Evolutionary conservation across 2,888 invertebrate species (phyloP), one percentile per base, ranked within the genome.

Genomic region (Napeogenes inachia): DNA sequence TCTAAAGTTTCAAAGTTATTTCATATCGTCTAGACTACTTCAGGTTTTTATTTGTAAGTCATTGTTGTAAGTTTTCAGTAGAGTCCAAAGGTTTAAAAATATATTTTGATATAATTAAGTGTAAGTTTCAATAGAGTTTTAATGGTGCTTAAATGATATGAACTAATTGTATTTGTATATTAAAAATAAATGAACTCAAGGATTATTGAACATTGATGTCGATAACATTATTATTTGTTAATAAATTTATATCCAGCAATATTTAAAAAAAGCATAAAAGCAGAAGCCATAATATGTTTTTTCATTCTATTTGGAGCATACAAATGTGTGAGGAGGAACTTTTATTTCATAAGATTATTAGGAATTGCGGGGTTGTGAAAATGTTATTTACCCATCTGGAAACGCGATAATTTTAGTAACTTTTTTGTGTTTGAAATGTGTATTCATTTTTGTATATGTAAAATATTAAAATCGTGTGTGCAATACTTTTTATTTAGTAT

Each of bases 331-430:
- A 59, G 55, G 38, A 45, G n/a, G 58, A 61, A 56, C 38, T 63
- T 59, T 66, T 60, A 59, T 66, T 61, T 63, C 57, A 59, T 60
- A 66, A 59, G 50, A 63, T 59, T 59, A 66, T 66, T 47, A 66
- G 45, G 45, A 42, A 46, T 50, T 33, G 60, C 45, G 13, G 55
- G 42, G 53, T 56, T 53, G 54, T 13, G 47, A 45, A 50, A 55
- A 45, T 42, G 42, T 42, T 42, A 42, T 42, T 10, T 10, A 21
- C 21, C 21, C 21, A 21, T 21, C 21, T 21, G 21, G 21, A 21
- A 21, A 21, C 21, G 21, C 21, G 21, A 21, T 21, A 21, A 21
- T 21, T 21, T 21, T 21, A 21, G 21, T 21, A 21, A 21, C 21
- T 21, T 21, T 21, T 21, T 21, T 21, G 21, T 21, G 21, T 21